Conservation (phyloP, 2,113 vertebrate species). For the Callospermophilus lateralis region DNA sequence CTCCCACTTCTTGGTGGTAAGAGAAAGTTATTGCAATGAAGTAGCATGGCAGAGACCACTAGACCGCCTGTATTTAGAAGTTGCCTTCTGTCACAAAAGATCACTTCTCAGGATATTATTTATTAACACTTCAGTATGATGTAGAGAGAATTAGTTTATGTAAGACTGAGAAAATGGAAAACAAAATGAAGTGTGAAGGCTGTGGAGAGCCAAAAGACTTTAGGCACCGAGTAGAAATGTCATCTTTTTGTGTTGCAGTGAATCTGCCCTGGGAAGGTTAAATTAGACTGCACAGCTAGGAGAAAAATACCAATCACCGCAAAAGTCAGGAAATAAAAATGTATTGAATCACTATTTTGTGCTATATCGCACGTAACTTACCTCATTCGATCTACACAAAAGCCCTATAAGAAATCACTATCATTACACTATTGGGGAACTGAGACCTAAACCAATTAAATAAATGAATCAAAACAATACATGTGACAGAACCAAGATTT, state of each 20-base stretch:
- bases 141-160: conserved; percentile 56
- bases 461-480: conserved; percentile 28
- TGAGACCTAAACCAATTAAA: not conserved
- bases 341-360: not conserved
- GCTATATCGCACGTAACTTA: not conserved
- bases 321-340: conserved; percentile 43
- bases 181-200: not conserved
- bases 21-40: conserved; percentile 29
- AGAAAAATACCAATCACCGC: conserved; percentile 38
- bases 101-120: conserved; percentile 50
- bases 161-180: conserved; percentile 34
- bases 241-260: not conserved
- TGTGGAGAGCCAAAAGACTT: not conserved
- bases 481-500: not conserved
- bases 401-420: not conserved
- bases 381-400: conserved; percentile 32
- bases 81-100: conserved; percentile 37
- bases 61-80: conserved; percentile 28
- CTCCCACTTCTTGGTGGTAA: not conserved
- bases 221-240: not conserved
- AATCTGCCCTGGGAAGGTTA: not conserved
- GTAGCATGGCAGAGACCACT: not conserved
- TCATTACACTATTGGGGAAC: not conserved
- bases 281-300: not conserved
- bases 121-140: conserved; percentile 46